phyloP scores from a whole-genome alignment of 2,113 vertebrate species.

The Pseudorasbora parva region DNA sequence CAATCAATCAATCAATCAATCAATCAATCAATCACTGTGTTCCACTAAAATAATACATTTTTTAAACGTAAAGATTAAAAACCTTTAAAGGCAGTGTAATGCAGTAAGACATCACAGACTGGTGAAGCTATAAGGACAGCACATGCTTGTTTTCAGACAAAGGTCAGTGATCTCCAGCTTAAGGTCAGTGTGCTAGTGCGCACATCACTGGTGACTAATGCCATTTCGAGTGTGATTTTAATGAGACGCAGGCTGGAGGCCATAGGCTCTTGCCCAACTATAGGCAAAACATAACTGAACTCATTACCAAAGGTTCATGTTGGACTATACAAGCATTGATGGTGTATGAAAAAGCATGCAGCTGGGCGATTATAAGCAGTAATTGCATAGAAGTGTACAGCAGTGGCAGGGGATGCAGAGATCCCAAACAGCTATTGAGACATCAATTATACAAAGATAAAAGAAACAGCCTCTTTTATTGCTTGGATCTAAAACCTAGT shows the following conservation, averaged over 20 bases:
- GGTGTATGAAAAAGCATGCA: conserved; percentile 3
- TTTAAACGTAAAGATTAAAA: background rate
- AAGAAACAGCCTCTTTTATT: background rate
- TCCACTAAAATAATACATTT: too few relatives aligned
- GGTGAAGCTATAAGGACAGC: conserved; percentile 41
- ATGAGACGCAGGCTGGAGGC: conserved; percentile 2
- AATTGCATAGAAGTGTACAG: conserved; percentile 12
- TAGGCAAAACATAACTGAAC: background rate
- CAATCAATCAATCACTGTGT: conserved; percentile 25
- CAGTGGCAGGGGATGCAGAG: background rate
- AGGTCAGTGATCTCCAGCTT: conserved; percentile 52
- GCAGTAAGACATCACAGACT: conserved; percentile 1
- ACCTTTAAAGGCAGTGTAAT: background rate
- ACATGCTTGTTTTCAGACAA: conserved; percentile 43
- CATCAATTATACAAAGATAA: background rate
- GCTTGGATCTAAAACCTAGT: background rate
- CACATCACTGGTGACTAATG: conserved; percentile 9
- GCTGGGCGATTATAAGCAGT: conserved; percentile 23
- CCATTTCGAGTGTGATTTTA: conserved; percentile 12
- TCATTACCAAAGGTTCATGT: conserved; percentile 3
- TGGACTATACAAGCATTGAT: background rate
- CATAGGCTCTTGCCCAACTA: background rate
- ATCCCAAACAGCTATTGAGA: background rate
- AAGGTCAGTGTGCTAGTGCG: conserved; percentile 49
- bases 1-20: background rate